Conservation (phyloP, 2,113 vertebrate genomes). For the pig (Sus scrofa) region DNA sequence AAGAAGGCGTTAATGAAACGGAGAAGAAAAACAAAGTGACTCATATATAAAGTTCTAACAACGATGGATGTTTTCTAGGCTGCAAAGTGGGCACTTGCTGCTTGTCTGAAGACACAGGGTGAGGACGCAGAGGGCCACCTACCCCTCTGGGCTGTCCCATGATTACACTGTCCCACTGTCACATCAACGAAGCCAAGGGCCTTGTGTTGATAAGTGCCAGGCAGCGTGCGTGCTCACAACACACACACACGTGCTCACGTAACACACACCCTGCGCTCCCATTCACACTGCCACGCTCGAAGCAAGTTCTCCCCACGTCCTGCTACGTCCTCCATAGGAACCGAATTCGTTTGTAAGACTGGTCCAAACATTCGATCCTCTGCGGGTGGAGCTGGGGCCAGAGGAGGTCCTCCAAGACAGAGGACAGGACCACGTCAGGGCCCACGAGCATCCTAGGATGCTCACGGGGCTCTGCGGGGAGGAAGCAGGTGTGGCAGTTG, state of each 20-base stretch:
- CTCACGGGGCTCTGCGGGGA: not conserved
- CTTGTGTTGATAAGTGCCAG: too few species aligned
- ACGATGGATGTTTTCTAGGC: too few species aligned
- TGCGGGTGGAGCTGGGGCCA: not conserved
- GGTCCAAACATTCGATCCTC: too few species aligned
- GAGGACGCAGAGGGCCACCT: accelerated
- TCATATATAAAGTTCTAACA: not conserved
- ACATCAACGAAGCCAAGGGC: not conserved
- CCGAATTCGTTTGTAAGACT: not conserved
- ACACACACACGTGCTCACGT: too few species aligned
- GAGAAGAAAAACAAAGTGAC: not conserved
- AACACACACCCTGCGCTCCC: accelerated
- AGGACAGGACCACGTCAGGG: not conserved
- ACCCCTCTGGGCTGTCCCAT: accelerated
- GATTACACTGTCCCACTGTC: accelerated
- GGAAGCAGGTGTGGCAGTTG: accelerated
- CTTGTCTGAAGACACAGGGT: not conserved
- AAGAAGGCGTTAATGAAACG: not conserved
- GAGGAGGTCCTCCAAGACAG: not conserved
- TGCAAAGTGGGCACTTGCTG: accelerated
- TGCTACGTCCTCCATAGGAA: not conserved
- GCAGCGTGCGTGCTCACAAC: too few species aligned
- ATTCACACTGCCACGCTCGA: accelerated
- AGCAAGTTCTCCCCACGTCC: not conserved
- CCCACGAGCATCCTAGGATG: too few species aligned